Evolutionary conservation across 2,113 vertebrate genomes (phyloP).

Genomic region (Coregonus clupeaformis): DNA sequence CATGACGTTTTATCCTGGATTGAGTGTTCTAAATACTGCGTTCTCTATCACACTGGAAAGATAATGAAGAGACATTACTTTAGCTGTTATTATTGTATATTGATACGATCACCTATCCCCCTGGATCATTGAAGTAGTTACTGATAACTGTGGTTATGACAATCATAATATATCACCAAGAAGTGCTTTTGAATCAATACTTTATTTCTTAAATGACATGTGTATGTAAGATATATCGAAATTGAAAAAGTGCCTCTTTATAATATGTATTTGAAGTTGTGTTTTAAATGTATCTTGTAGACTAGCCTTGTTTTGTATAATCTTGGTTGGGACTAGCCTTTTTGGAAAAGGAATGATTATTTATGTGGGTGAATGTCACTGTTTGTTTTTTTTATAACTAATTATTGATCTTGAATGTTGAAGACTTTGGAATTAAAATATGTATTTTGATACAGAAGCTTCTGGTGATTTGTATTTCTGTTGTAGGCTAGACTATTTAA

Average conservation of each 20-base stretch:
- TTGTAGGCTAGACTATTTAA: no score
- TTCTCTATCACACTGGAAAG: no score
- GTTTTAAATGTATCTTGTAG: neutral
- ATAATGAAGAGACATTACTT: no score
- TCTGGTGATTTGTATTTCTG: neutral
- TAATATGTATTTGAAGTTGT: neutral
- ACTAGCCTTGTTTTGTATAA: neutral
- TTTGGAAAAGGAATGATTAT: slow-evolving; percentile 8
- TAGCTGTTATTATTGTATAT: no score
- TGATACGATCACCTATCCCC: neutral
- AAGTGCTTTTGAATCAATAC: slow-evolving; percentile 21
- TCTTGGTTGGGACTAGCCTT: slow-evolving; percentile 14
- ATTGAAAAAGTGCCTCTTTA: slow-evolving; percentile 2
- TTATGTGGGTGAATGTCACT: slow-evolving; percentile 3
- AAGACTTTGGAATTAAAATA: slow-evolving; percentile 32
- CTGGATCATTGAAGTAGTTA: neutral
- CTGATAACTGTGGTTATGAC: neutral
- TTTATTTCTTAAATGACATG: slow-evolving; percentile 20
- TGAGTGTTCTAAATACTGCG: neutral
- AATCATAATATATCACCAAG: neutral
- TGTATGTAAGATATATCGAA: slow-evolving; percentile 19
- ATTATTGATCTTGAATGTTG: slow-evolving; percentile 48
- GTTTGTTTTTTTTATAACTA: slow-evolving; percentile 40
- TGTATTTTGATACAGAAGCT: slow-evolving; percentile 4
- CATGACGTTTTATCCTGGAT: slow-evolving; percentile 2